Percentiles rank a stretch among this genome's conserved stretches.
These are phyloP conservation scores for Ridgeia piscesae DNA, from an alignment of 1,140 invertebrate species.

Conservation along the genomic window DNA sequence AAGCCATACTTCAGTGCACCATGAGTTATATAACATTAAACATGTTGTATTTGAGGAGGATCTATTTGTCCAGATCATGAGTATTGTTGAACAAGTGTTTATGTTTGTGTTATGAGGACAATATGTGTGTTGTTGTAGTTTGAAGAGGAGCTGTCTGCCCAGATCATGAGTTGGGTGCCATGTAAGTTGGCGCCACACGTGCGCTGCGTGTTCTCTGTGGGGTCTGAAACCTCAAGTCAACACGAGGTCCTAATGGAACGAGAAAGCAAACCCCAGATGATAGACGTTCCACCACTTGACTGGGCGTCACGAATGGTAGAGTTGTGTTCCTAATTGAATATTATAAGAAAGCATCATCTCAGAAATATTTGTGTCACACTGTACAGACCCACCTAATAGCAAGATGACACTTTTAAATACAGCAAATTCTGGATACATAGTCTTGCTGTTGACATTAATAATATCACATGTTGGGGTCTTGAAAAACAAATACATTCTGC, in stretches of 20 bases:
- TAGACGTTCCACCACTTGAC: conserved; percentile 10
- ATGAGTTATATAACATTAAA: no score
- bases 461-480: no score
- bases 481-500: no score
- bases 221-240: conserved; percentile 6
- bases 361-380: background rate
- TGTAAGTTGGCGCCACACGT: conserved; percentile 21
- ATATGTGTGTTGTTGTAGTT: background rate
- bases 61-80: no score
- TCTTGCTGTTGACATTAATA: no score
- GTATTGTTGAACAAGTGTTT: no score
- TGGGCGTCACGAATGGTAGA: background rate
- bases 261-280: conserved; percentile 14
- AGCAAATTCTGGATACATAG: no score
- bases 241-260: conserved; percentile 9
- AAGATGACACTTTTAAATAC: no score
- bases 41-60: no score
- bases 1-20: no score
- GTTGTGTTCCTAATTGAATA: background rate
- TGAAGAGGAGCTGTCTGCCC: conserved; percentile 14
- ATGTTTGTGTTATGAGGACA: no score
- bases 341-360: background rate
- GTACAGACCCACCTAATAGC: no score
- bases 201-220: conserved; percentile 25
- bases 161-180: conserved; percentile 27